A percentile compares a stretch with the other conserved stretches of the same genome.
Conservation (phyloP, 2,888 invertebrate genomes). For the Drosophila lutescens region DNA sequence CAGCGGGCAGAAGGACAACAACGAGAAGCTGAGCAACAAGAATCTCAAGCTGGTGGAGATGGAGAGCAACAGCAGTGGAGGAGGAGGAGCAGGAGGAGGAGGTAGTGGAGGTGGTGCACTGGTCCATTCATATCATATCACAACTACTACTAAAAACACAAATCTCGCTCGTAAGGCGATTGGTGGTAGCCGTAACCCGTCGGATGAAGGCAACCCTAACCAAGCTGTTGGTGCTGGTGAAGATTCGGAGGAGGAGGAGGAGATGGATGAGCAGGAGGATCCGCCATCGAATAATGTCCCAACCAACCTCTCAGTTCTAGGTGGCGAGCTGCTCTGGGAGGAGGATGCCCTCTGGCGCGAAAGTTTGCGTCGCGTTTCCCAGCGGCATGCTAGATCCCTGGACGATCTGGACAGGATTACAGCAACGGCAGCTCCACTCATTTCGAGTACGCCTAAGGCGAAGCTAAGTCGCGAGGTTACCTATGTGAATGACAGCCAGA, state of each 20-base stretch:
- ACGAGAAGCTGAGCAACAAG: constrained; percentile 82
- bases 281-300: constrained; percentile 57
- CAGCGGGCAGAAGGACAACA: constrained; percentile 77
- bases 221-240: constrained; percentile 35
- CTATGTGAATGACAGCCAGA: constrained; percentile 90
- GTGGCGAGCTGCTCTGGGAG: constrained; percentile 91
- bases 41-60: constrained; percentile 56
- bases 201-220: constrained; percentile 49
- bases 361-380: constrained; percentile 90
- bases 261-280: constrained; percentile 22
- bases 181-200: constrained; percentile 60
- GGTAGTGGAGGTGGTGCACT: constrained; percentile 37
- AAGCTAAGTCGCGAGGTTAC: constrained; percentile 90
- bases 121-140: constrained; percentile 64
- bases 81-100: too few relatives aligned
- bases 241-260: constrained; percentile 13
- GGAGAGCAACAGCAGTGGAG: constrained; percentile 12
- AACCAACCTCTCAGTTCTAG: constrained; percentile 78
- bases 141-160: constrained; percentile 74
- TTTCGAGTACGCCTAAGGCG: constrained; percentile 68
- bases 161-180: constrained; percentile 69
- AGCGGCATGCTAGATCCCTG: constrained; percentile 92
- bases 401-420: constrained; percentile 90
- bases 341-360: constrained; percentile 93
- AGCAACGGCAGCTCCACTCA: neutral